These are phyloP conservation scores for Tigriopus californicus DNA, from an alignment of 2,888 invertebrate species.

Conservation along the genomic window DNA sequence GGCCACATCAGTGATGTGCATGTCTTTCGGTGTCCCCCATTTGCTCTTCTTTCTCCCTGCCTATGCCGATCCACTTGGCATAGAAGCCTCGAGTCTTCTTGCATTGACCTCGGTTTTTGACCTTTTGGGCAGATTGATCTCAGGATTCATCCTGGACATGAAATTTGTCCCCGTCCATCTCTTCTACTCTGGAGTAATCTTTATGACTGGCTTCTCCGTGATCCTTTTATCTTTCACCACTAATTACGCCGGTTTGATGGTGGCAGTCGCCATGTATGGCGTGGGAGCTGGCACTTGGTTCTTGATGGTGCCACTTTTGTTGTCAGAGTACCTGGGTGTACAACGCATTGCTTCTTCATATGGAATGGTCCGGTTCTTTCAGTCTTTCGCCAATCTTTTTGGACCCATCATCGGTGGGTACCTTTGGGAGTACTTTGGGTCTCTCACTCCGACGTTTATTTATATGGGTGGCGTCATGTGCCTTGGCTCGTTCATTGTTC, in stretches of 20 bases:
- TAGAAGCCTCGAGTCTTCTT: conserved; percentile 45
- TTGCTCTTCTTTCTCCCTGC: conserved; percentile 55
- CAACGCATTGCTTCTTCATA: conserved; percentile 54
- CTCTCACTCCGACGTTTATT: not conserved
- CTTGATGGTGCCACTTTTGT: conserved; percentile 47
- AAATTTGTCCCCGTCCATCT: conserved; percentile 41
- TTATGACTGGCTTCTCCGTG: conserved; percentile 47
- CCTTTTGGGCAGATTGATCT: conserved; percentile 46
- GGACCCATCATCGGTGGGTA: not conserved
- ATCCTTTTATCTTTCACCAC: conserved; percentile 43
- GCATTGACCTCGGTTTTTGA: conserved; percentile 54
- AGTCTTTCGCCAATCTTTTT: conserved; percentile 23
- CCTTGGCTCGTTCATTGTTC: not conserved
- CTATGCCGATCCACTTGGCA: conserved; percentile 45
- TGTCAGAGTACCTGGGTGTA: conserved; percentile 52
- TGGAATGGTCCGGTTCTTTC: conserved; percentile 53
- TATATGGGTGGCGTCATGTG: conserved; percentile 2
- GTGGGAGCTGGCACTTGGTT: conserved; percentile 57
- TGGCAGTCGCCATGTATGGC: conserved; percentile 47
- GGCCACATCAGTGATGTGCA: conserved; percentile 48
- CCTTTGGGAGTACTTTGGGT: not conserved
- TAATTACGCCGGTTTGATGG: conserved; percentile 43
- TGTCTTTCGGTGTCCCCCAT: conserved; percentile 57
- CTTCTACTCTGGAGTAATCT: conserved; percentile 34
- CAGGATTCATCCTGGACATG: conserved; percentile 52